Evolutionary conservation across 1,140 invertebrate species (phyloP).

Genomic region (Heliconius hermathena): DNA sequence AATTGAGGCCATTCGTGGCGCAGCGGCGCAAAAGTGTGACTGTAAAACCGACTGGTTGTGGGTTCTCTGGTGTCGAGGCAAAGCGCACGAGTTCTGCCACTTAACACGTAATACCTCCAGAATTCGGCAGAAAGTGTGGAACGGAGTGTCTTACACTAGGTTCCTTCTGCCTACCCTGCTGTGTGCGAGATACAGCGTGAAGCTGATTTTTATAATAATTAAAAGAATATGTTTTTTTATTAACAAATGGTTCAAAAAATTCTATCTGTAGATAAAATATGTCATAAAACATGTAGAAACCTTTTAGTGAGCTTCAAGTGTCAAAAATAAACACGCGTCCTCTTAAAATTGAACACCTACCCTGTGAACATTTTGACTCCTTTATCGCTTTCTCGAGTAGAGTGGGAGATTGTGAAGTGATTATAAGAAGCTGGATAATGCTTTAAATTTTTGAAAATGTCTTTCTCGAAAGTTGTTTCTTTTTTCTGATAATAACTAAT

Average conservation of each 20-base stretch:
- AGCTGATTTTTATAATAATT: no score
- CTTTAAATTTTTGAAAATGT: constrained; percentile 8
- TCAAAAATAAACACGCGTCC: constrained; percentile 53
- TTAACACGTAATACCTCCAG: no score
- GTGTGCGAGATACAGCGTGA: no score
- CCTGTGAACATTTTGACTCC: constrained; percentile 70
- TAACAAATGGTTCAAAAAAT: not conserved
- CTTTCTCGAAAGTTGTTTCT: not conserved
- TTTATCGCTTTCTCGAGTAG: constrained; percentile 47
- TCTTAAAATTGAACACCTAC: constrained; percentile 61
- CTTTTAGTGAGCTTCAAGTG: constrained; percentile 38
- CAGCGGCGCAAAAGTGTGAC: no score
- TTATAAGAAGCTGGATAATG: constrained; percentile 26
- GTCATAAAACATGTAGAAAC: constrained; percentile 9
- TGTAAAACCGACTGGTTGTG: no score
- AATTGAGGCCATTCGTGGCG: no score
- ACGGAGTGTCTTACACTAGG: no score
- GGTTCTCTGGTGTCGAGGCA: no score
- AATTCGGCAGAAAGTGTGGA: no score
- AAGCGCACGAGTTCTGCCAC: no score
- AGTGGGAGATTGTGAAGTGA: constrained; percentile 46
- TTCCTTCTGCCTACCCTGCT: no score
- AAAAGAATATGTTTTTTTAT: no score
- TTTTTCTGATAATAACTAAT: not conserved
- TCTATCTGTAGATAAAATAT: not conserved